A percentile compares a stretch with the other conserved stretches of the same genome.
These are phyloP conservation scores for Coranthus polyacanthus DNA, from an alignment of 2,797 vertebrate species.

Conservation along the genomic window DNA sequence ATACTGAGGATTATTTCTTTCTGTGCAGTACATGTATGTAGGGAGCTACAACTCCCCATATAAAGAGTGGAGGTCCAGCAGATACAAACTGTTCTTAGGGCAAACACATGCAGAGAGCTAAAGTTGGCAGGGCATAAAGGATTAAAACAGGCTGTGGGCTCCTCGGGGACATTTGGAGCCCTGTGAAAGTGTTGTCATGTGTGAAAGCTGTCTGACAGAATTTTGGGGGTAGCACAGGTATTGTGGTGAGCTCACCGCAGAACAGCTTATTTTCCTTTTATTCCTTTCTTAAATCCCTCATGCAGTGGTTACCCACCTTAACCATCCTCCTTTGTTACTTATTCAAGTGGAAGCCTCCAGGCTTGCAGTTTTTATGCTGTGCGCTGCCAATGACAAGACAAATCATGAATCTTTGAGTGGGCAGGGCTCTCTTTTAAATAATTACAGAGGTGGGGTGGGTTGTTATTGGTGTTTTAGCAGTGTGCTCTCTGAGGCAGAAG, in stretches of 20 bases:
- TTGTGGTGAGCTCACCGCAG: constrained; percentile 44
- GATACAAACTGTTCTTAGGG: constrained; percentile 29
- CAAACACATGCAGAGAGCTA: constrained; percentile 29
- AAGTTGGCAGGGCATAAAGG: constrained; percentile 23
- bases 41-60: neutral
- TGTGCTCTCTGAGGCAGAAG: neutral
- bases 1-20: constrained; percentile 21
- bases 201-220: constrained; percentile 54
- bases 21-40: neutral
- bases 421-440: constrained; percentile 34
- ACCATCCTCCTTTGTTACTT: constrained; percentile 23
- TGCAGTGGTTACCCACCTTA: constrained; percentile 19
- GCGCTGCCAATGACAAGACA: constrained; percentile 35
- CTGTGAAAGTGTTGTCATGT: constrained; percentile 37
- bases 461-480: neutral
- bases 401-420: constrained; percentile 45
- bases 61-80: constrained; percentile 23
- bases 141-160: constrained; percentile 39
- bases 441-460: constrained; percentile 8
- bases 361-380: constrained; percentile 28
- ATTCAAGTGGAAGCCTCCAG: constrained; percentile 35
- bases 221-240: constrained; percentile 1
- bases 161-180: constrained; percentile 37
- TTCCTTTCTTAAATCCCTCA: constrained; percentile 21
- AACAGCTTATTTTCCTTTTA: constrained; percentile 30